Base-by-base conservation (phyloP, 2,797 vertebrate genomes). In the Tragelaphus oryx region DNA sequence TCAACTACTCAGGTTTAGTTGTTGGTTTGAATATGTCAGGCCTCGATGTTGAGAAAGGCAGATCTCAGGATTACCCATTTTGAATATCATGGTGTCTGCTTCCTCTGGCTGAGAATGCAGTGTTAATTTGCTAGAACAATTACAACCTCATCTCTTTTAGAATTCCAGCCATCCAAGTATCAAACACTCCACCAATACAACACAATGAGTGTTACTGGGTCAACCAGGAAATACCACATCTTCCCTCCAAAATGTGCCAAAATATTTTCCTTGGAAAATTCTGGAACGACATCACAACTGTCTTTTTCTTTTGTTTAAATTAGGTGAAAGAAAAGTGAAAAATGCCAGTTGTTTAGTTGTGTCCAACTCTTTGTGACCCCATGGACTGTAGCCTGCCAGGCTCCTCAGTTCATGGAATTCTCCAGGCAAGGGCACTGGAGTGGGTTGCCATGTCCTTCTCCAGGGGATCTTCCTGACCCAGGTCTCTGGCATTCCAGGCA, bases 41-140 rank as follows among this genome's bases (percentile, higher is more conserved):
- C 68, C 62, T 60, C 22, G 71, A 84, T 90, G 94, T 0, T 75
- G 57, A 97, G 88, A 8, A 8, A 59, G 82, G 30, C 3, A 93
- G 62, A 65, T 12, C 1, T 89, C 10, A 81, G 3, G 5, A 62
- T 76, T 95, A 81, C 89, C 95, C 11, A 59, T 44, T 90, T 62
- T 81, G 93, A 95, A 91, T 92, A 74, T 89, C 60, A 95, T 81
- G 87, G 18, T 2, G 4, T 28, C 92, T 0, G 0, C 87, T 28
- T 84, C 62, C 55, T 71, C 83, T 94, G 81, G 50, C 94, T 85
- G 95, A 24, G n/a, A 28, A 94, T 48, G 60, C 33, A 95, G 20
- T n/a, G 46, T 79, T 96, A 92, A 87, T 54, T 87, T 50, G 33
- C 75, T 93, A 94, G 48, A 28, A 74, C 30, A 95, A 93, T 85